Base-by-base conservation (phyloP, 2,888 invertebrate genomes). In the Lacanobia wlatinum region DNA sequence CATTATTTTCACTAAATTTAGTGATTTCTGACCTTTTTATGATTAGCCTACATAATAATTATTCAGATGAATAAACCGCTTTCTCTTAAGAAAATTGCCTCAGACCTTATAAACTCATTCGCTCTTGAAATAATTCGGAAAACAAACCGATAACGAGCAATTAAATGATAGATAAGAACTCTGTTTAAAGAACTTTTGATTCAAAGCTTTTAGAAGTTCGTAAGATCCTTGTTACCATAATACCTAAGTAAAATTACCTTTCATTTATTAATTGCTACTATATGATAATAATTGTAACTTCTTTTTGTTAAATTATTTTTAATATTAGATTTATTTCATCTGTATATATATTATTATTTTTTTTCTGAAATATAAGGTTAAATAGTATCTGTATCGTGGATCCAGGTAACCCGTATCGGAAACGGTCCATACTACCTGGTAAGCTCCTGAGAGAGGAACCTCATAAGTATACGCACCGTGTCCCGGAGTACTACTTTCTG, bases 131-230 rank as follows among this genome's bases (percentile, higher is more conserved):
- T 55, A 23, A 76, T 73, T 76, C 8, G 9, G 12, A 52, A 43
- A 52, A 53, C 46, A 40, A 53, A 60, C 56, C 9, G 38, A 34
- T 64, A 43, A 58, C 43, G 28, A n/a, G 2, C 9, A 55, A 60
- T 60, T 48, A 18, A 38, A n/a, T 18, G 12, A 58, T 34, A 50
- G 2, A 68, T 65, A 77, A 23, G 34, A 78, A 18, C 23, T 58
- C n/a, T 46, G 14, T 56, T 56, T 40, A 12, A n/a, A 55, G 23
- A 70, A 48, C 40, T 77, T 70, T 71, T 78, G 34, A 78, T 43
- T 61, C 9, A 55, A 55, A 52, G 43, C 48, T 56, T 73, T 28
- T 46, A 55, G 34, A 76, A 67, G 46, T 59, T 53, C 1, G 18
- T 46, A 18, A 56, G 16, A 58, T 43, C 23, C 43, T 46, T 16